A percentile compares a stretch with the other conserved stretches of the same genome.
Conservation (phyloP, 2,797 vertebrate genomes). For the Syndactyla subalaris region DNA sequence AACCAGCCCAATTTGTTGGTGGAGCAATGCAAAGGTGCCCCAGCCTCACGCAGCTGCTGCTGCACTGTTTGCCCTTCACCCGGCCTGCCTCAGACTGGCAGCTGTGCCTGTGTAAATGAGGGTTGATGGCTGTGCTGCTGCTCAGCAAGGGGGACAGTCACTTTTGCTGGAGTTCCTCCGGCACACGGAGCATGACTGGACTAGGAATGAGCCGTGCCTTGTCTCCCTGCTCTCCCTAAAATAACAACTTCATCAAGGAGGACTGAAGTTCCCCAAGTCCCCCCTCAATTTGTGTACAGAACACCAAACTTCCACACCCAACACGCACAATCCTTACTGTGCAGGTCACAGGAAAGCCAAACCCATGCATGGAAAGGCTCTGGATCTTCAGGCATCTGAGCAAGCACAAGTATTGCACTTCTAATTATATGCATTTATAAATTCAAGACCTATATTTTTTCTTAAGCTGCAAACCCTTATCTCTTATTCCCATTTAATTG, state of each 20-base stretch:
- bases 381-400: neutral
- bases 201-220: neutral
- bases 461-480: neutral
- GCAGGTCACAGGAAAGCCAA: neutral
- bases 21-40: neutral
- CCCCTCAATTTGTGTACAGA: neutral
- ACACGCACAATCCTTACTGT: rapidly evolving
- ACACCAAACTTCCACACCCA: neutral
- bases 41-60: neutral
- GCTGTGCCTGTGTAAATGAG: neutral
- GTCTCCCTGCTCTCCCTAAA: neutral
- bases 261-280: neutral
- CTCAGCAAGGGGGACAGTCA: neutral
- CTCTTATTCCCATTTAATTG: neutral
- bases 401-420: neutral
- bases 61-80: neutral
- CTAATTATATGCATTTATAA: neutral
- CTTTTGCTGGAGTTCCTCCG: neutral
- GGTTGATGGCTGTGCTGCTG: neutral
- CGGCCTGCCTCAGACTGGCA: neutral
- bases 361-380: neutral
- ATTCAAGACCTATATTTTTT: neutral
- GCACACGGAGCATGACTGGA: neutral
- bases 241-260: neutral
- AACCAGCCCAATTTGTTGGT: neutral